Evolutionary conservation across 30 jellyfish, hydroid and myxozoan genomes (phyloP).

Genomic region (Aurelia aurita complex sp. Pacific): DNA sequence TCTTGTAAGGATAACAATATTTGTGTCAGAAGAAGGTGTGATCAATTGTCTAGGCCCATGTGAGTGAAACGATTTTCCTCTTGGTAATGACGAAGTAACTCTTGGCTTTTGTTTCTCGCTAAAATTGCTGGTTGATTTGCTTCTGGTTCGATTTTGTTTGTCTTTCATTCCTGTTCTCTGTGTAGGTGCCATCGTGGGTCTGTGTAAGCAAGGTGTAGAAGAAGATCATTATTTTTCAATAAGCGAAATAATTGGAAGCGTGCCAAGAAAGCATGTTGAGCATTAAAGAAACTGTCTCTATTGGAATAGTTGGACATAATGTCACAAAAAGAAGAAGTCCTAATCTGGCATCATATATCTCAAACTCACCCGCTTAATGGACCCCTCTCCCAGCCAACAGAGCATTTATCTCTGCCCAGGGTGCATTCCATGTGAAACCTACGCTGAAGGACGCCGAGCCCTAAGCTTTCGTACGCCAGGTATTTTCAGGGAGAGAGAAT

Average conservation of each 20-base stretch:
- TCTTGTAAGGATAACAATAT: conserved; percentile 50
- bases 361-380: too few species aligned
- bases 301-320: too few species aligned
- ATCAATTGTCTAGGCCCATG: conserved; percentile 37
- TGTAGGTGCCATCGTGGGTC: neutral
- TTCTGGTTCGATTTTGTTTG: conserved; percentile 22
- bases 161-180: conserved; percentile 16
- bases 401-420: too few species aligned
- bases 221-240: neutral
- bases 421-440: too few species aligned
- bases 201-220: neutral
- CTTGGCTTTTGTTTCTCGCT: conserved; percentile 38
- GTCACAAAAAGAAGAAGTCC: too few species aligned
- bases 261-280: too few species aligned
- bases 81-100: conserved; percentile 37
- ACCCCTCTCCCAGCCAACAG: too few species aligned
- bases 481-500: too few species aligned
- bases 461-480: too few species aligned
- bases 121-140: conserved; percentile 50
- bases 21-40: conserved; percentile 18
- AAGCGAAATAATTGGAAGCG: neutral
- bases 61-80: conserved; percentile 37
- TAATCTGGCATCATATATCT: too few species aligned
- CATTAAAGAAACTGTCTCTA: too few species aligned
- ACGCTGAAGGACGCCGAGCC: too few species aligned